Evolutionary conservation across 2,113 vertebrate species (phyloP).

Genomic region (Prionailurus viverrinus): DNA sequence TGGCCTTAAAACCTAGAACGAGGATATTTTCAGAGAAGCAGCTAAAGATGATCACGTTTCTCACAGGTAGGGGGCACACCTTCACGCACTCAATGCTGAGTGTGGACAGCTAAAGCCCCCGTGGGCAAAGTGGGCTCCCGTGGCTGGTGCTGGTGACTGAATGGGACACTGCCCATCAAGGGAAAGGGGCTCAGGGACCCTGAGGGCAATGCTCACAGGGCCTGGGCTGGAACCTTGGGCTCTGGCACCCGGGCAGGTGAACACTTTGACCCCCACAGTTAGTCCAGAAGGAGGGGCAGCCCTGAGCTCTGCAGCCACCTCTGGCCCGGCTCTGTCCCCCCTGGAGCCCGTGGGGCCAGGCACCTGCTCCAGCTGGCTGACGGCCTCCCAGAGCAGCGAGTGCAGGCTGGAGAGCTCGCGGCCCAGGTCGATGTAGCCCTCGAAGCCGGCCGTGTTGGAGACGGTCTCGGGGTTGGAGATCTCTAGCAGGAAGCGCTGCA

Average conservation of each 20-base stretch:
- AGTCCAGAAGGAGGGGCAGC: not conserved
- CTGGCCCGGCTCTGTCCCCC: not conserved
- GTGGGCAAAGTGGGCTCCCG: not conserved
- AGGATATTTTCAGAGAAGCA: not conserved
- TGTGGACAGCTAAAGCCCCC: rapidly evolving
- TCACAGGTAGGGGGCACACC: not conserved
- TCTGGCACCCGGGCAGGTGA: rapidly evolving
- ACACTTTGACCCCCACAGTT: not conserved
- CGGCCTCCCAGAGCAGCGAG: constrained; percentile 95
- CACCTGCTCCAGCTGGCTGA: constrained; percentile 97
- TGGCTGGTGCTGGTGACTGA: rapidly evolving
- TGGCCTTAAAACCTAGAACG: not conserved
- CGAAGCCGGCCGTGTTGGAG: constrained; percentile 97
- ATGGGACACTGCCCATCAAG: rapidly evolving
- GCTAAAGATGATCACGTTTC: not conserved
- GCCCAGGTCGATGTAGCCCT: constrained; percentile 98
- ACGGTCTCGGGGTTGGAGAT: constrained; percentile 98
- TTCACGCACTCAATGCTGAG: not conserved
- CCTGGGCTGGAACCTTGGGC: not conserved
- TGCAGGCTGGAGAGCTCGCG: constrained; percentile 96
- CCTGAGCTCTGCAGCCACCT: not conserved
- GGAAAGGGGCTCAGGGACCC: not conserved
- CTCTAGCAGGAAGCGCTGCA: constrained; percentile 97
- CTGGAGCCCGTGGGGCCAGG: rapidly evolving
- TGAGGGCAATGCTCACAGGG: rapidly evolving